Evolutionary conservation across 2,797 vertebrate genomes (phyloP).

Genomic region (Yasuhikotakia modesta): DNA sequence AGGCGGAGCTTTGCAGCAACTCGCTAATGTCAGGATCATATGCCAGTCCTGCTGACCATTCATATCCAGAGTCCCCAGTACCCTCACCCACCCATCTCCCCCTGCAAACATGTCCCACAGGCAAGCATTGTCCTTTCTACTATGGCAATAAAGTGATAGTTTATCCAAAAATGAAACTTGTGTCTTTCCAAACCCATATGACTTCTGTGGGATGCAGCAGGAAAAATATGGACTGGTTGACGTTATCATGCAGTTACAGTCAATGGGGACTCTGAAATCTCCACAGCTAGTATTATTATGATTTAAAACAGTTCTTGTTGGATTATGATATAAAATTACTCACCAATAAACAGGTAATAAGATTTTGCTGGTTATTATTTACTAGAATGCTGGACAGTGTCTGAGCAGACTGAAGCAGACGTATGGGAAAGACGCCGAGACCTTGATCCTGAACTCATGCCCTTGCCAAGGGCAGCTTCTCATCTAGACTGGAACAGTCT

Average conservation of each 20-base stretch:
- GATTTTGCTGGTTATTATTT: neutral
- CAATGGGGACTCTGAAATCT: too few relatives aligned
- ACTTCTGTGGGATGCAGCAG: too few relatives aligned
- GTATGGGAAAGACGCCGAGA: constrained; percentile 32
- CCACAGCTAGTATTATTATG: neutral
- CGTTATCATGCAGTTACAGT: too few relatives aligned
- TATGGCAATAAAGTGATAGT: neutral
- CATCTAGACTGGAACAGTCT: constrained; percentile 78
- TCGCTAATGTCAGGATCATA: constrained; percentile 24
- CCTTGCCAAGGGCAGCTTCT: constrained; percentile 65
- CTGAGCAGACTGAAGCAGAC: constrained; percentile 26
- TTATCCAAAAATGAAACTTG: neutral
- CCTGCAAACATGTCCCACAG: constrained; percentile 25
- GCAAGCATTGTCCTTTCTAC: constrained; percentile 32
- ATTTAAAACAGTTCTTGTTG: too few relatives aligned
- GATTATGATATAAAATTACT: too few relatives aligned
- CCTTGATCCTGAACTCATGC: constrained; percentile 70
- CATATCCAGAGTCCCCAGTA: constrained; percentile 5
- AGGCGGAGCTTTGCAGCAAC: constrained; percentile 13
- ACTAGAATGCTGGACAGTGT: constrained; percentile 31
- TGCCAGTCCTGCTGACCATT: constrained; percentile 6
- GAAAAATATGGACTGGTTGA: too few relatives aligned
- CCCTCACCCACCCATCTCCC: constrained; percentile 38
- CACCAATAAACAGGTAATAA: neutral
- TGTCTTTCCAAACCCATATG: too few relatives aligned